Evolutionary conservation across 2,113 vertebrate species (phyloP).

Genomic region (Macrotus californicus): DNA sequence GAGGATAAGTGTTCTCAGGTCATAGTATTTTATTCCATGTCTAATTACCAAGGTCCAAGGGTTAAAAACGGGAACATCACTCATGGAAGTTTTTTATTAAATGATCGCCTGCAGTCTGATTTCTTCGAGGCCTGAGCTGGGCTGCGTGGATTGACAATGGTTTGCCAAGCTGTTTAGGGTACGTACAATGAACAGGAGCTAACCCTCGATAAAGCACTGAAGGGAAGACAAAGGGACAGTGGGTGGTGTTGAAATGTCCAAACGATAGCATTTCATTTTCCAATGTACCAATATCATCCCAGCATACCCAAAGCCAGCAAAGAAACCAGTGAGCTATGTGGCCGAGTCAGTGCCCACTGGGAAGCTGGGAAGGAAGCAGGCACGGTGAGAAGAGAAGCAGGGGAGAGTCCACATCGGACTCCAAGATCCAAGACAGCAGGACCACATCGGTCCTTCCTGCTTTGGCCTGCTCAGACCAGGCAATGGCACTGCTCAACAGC

Average conservation of each 20-base stretch:
- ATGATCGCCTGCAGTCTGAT: neutral
- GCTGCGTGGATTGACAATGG: neutral
- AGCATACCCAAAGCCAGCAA: neutral
- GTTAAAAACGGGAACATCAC: neutral
- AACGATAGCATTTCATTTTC: neutral
- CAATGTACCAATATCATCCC: neutral
- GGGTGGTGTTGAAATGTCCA: neutral
- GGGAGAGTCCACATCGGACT: neutral
- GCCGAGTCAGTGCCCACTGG: neutral
- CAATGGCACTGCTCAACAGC: fast-evolving
- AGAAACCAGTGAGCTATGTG: neutral
- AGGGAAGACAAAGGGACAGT: neutral
- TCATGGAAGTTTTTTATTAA: neutral
- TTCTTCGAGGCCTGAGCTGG: neutral
- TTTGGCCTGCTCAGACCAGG: neutral
- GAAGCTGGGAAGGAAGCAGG: neutral
- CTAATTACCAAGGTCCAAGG: neutral
- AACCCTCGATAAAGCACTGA: neutral
- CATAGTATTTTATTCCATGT: neutral
- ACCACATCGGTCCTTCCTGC: neutral
- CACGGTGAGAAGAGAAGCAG: neutral
- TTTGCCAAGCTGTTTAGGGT: neutral
- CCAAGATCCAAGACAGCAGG: neutral
- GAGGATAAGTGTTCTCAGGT: neutral
- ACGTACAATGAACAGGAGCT: neutral